A percentile compares a stretch with the other conserved stretches of the same genome.
phyloP scores from a whole-genome alignment of 2,797 vertebrate species.

The Remorina albescens region DNA sequence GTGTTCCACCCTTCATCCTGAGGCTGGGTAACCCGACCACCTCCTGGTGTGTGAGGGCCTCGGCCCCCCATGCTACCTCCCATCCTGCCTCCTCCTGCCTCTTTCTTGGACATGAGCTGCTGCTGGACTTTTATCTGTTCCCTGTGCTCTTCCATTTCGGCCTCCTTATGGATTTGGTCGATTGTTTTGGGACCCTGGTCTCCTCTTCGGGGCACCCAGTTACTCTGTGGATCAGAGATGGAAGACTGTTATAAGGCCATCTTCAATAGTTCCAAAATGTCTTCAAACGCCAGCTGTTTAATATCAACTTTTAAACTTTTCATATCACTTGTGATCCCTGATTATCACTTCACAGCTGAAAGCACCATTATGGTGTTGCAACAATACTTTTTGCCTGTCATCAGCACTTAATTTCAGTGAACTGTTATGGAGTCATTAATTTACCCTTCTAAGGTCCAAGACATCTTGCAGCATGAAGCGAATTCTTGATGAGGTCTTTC shows the following conservation, averaged over 20 bases:
- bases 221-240: constrained; percentile 82
- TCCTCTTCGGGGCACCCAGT: constrained; percentile 96
- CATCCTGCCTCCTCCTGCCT: constrained; percentile 71
- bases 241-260: background rate
- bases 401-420: background rate
- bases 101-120: constrained; percentile 92
- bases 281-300: background rate
- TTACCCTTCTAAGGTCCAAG: constrained; percentile 93
- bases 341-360: background rate
- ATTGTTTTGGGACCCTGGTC: constrained; percentile 99
- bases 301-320: background rate
- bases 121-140: constrained; percentile 97
- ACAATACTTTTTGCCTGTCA: background rate
- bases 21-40: constrained; percentile 85
- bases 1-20: constrained; percentile 99
- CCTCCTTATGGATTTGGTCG: constrained; percentile 99
- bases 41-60: constrained; percentile 81
- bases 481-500: constrained; percentile 96
- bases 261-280: background rate
- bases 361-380: background rate
- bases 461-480: constrained; percentile 98
- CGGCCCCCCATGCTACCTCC: constrained; percentile 74
- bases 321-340: background rate
- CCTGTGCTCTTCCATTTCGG: constrained; percentile 94
- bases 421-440: background rate